Evolutionary conservation across 2,797 vertebrate species (phyloP).

Genomic region (Esox masquinongy): DNA sequence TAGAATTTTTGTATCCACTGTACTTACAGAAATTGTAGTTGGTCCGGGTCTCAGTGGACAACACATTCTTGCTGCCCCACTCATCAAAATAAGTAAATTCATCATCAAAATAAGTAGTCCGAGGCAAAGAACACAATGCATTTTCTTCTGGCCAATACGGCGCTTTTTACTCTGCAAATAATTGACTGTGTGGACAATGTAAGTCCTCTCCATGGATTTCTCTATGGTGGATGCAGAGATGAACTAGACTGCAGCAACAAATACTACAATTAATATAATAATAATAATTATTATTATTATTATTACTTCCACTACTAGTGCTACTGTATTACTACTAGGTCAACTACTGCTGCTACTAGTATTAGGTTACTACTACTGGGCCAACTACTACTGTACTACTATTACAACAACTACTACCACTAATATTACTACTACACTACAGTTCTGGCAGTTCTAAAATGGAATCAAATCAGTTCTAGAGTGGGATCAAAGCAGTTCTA

Average conservation of each 20-base stretch:
- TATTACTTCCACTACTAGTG: too few species aligned
- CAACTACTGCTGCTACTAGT: too few species aligned
- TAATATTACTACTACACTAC: too few species aligned
- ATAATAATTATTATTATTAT: conserved; percentile 33
- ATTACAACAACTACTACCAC: too few species aligned
- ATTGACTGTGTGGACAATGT: conserved; percentile 79
- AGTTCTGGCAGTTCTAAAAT: too few species aligned
- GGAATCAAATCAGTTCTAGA: too few species aligned
- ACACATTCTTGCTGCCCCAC: conserved; percentile 72
- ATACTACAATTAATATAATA: conserved; percentile 18
- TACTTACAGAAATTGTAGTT: conserved; percentile 76
- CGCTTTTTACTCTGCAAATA: conserved; percentile 86
- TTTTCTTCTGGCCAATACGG: conserved; percentile 84
- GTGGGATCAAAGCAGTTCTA: too few species aligned
- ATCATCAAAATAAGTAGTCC: conserved; percentile 83
- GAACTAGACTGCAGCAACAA: too few species aligned
- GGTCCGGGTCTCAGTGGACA: conserved; percentile 78
- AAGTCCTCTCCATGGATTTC: conserved; percentile 72
- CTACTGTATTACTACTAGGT: too few species aligned
- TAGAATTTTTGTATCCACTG: too few species aligned
- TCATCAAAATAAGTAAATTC: conserved; percentile 87
- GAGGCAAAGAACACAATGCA: conserved; percentile 80
- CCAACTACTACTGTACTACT: too few species aligned
- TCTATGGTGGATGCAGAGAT: too few species aligned
- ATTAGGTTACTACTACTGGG: conserved; percentile 23